These are phyloP conservation scores for Columbina picui DNA, from an alignment of 2,113 vertebrate genomes.

Conservation along the genomic window DNA sequence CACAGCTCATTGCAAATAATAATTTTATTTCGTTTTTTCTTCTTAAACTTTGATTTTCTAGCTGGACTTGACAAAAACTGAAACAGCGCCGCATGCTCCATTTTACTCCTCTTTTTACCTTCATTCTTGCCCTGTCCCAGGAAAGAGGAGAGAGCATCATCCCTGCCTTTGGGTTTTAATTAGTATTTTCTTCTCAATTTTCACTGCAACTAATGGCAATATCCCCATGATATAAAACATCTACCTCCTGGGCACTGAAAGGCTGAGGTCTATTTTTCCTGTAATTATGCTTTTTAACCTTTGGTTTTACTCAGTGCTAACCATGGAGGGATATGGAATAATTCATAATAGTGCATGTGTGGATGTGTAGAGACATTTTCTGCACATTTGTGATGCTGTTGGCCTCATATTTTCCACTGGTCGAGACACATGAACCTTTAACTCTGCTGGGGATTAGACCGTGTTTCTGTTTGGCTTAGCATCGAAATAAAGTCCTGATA, in stretches of 20 bases:
- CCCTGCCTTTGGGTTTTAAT: neutral
- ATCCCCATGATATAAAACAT: neutral
- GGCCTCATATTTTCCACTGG: neutral
- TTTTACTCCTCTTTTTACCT: neutral
- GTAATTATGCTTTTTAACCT: neutral
- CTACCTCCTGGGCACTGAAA: neutral
- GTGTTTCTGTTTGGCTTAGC: neutral
- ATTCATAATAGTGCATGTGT: neutral
- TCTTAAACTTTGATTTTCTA: neutral
- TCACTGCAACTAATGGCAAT: neutral
- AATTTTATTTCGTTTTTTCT: neutral
- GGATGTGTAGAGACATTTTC: neutral
- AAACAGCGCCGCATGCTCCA: neutral
- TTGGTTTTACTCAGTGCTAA: neutral
- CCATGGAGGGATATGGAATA: neutral
- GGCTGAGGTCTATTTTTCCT: neutral
- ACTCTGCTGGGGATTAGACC: neutral
- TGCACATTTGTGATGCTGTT: neutral
- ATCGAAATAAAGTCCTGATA: neutral
- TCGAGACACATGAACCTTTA: neutral
- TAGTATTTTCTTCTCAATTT: neutral
- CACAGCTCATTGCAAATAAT: neutral
- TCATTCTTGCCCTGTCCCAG: neutral
- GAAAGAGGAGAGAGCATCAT: neutral
- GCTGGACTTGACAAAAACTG: neutral